These are phyloP conservation scores for Spialia ferax DNA, from an alignment of 2,888 invertebrate species.

Conservation along the genomic window DNA sequence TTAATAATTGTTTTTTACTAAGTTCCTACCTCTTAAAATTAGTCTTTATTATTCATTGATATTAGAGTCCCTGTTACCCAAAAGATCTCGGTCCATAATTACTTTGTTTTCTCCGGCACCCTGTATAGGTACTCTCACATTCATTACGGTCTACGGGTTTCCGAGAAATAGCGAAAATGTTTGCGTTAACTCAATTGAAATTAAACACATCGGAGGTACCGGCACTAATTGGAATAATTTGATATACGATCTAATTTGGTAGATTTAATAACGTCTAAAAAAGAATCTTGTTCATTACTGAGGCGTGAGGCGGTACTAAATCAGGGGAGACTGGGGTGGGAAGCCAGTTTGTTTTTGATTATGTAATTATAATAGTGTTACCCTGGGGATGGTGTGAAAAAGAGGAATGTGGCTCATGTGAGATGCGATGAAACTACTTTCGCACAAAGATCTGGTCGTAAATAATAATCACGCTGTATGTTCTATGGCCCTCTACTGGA, in stretches of 20 bases:
- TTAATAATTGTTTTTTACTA: too few species aligned
- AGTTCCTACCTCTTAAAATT: too few species aligned
- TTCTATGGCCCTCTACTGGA: not conserved
- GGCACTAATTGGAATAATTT: constrained; percentile 72
- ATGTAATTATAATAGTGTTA: constrained; percentile 28
- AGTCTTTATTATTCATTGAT: too few species aligned
- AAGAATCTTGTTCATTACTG: constrained; percentile 27
- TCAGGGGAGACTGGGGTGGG: constrained; percentile 2
- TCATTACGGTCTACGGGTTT: constrained; percentile 28
- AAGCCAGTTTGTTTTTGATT: constrained; percentile 4
- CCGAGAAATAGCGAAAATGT: constrained; percentile 41
- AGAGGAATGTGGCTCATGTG: not conserved
- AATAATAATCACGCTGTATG: not conserved
- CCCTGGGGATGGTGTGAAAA: constrained; percentile 8
- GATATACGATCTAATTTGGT: constrained; percentile 40
- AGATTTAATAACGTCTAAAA: constrained; percentile 39
- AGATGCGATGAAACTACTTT: not conserved
- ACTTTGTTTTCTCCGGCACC: not conserved
- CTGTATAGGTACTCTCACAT: constrained; percentile 3
- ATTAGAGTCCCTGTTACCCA: not conserved
- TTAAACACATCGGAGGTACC: constrained; percentile 46
- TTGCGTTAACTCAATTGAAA: constrained; percentile 45
- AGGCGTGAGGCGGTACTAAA: constrained; percentile 12
- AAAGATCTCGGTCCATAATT: not conserved
- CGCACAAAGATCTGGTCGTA: not conserved